These are phyloP conservation scores for Trematomus bernacchii DNA, from an alignment of 2,797 vertebrate species.

Conservation along the genomic window DNA sequence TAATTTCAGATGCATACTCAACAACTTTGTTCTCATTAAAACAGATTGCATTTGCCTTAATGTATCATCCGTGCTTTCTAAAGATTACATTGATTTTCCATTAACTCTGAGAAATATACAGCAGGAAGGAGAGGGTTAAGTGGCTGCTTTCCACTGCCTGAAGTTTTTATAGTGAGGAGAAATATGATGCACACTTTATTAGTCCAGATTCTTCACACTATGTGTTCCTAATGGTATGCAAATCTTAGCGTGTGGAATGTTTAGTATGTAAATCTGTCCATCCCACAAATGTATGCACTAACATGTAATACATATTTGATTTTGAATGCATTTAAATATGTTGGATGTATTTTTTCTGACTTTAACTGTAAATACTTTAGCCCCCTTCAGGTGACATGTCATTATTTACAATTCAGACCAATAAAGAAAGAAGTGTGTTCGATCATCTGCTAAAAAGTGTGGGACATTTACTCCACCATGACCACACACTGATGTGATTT, in stretches of 20 bases:
- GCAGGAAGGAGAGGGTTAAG: neutral
- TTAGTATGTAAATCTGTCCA: constrained; percentile 12
- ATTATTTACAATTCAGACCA: neutral
- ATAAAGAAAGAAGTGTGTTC: neutral
- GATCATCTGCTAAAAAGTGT: neutral
- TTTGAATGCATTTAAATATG: neutral
- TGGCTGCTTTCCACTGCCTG: neutral
- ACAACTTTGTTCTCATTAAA: neutral
- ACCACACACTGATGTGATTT: neutral
- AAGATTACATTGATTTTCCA: neutral
- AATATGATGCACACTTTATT: neutral
- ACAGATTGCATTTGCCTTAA: neutral
- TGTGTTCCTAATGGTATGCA: neutral
- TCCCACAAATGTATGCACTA: neutral
- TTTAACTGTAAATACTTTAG: neutral
- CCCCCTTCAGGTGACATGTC: neutral
- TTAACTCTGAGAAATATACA: neutral
- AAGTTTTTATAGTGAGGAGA: neutral
- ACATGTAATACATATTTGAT: neutral
- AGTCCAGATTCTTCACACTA: neutral
- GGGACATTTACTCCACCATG: neutral
- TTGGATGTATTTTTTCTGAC: neutral
- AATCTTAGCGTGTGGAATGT: neutral
- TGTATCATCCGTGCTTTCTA: neutral
- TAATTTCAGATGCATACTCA: too few relatives aligned